These are phyloP conservation scores for Oryzias curvinotus DNA, from an alignment of 2,113 vertebrate species.

Conservation along the genomic window DNA sequence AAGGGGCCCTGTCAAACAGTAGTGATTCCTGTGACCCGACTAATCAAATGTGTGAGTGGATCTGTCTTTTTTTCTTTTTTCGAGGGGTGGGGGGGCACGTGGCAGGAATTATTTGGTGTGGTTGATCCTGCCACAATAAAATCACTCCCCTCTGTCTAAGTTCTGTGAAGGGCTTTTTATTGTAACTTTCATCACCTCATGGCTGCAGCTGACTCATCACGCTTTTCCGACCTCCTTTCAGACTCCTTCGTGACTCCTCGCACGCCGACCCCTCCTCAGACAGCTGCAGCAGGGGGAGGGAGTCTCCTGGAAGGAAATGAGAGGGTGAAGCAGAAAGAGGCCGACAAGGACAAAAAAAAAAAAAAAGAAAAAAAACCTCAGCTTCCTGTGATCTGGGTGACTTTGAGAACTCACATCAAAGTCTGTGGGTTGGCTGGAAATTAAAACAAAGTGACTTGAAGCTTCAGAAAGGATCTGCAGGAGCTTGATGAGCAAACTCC, in stretches of 20 bases:
- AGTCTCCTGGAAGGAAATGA: slow-evolving; percentile 28
- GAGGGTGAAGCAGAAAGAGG: slow-evolving; percentile 15
- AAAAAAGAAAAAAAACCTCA: not conserved
- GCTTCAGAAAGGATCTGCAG: slow-evolving; percentile 4
- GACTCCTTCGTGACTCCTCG: slow-evolving; percentile 25
- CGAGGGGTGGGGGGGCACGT: slow-evolving; percentile 6
- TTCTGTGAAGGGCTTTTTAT: not conserved
- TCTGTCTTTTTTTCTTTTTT: not conserved
- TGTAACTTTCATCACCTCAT: slow-evolving; percentile 31
- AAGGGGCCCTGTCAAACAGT: slow-evolving; percentile 1
- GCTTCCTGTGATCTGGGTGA: slow-evolving; percentile 33
- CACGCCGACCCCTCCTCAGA: slow-evolving; percentile 2
- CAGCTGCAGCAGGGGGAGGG: slow-evolving; percentile 20
- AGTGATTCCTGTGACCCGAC: not conserved
- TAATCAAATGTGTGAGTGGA: not conserved
- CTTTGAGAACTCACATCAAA: slow-evolving; percentile 29
- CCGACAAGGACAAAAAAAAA: slow-evolving; percentile 17
- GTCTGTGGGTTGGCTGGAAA: slow-evolving; percentile 29
- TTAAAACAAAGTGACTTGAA: slow-evolving; percentile 28
- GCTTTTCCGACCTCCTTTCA: not conserved
- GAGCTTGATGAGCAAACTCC: slow-evolving; percentile 7
- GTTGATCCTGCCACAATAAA: slow-evolving; percentile 44
- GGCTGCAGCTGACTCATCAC: slow-evolving; percentile 26
- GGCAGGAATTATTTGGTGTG: slow-evolving; percentile 38
- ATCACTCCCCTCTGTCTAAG: slow-evolving; percentile 9